Conservation (phyloP, 1,140 invertebrate genomes). For the Nymphalis io region DNA sequence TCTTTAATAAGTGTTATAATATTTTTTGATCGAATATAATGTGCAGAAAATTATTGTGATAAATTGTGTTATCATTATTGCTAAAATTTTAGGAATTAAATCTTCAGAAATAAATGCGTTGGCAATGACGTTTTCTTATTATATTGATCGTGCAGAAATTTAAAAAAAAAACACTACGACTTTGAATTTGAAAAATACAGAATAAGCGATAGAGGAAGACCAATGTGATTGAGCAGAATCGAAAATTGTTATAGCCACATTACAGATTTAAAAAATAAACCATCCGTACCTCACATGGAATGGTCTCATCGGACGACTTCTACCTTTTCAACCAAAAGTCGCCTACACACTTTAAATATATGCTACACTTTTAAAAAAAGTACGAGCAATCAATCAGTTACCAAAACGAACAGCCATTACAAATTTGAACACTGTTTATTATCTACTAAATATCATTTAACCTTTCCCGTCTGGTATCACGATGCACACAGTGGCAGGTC, state of each 20-base stretch:
- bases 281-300: constrained; percentile 31
- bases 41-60: constrained; percentile 2
- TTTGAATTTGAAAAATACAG: constrained; percentile 19
- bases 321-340: constrained; percentile 14
- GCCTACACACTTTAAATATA: constrained; percentile 30
- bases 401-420: constrained; percentile 30
- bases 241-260: constrained; percentile 27
- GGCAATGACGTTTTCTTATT: constrained; percentile 6
- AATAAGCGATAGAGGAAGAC: constrained; percentile 71
- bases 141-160: constrained; percentile 8
- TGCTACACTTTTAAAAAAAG: constrained; percentile 28
- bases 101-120: constrained; percentile 26
- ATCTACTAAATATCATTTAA: constrained; percentile 43
- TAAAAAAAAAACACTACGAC: constrained; percentile 9
- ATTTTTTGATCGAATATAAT: background rate
- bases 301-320: constrained; percentile 30
- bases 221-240: constrained; percentile 70
- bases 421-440: constrained; percentile 35
- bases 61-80: constrained; percentile 4
- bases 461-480: constrained; percentile 81
- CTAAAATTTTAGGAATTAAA: background rate
- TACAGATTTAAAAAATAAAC: constrained; percentile 32
- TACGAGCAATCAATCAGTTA: constrained; percentile 19
- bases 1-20: background rate
- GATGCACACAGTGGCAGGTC: constrained; percentile 80